phyloP scores from a whole-genome alignment of 2,888 invertebrate genomes.

The Agrilus mali region DNA sequence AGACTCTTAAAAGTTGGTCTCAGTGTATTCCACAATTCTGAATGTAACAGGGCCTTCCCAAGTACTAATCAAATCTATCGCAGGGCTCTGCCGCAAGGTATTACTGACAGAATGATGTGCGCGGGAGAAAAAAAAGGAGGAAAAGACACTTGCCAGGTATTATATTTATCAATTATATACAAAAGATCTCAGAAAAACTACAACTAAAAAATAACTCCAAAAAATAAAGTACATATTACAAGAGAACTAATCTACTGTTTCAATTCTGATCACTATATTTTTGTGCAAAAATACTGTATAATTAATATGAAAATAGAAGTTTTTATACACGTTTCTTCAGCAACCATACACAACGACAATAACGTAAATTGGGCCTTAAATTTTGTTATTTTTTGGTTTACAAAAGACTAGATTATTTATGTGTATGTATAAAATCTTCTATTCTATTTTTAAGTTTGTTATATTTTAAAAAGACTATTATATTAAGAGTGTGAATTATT shows the following conservation, averaged over 20 bases:
- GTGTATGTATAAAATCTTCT: too few relatives aligned
- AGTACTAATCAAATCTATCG: slow-evolving; percentile 7
- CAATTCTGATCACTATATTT: too few relatives aligned
- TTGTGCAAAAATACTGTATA: too few relatives aligned
- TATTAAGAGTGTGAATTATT: too few relatives aligned
- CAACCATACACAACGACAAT: too few relatives aligned
- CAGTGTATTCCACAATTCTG: slow-evolving; percentile 27
- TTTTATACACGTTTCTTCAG: too few relatives aligned
- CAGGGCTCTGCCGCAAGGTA: slow-evolving; percentile 20
- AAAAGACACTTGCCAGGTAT: slow-evolving; percentile 29
- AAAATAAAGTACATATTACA: not conserved
- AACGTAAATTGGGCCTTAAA: too few relatives aligned
- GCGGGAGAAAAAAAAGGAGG: slow-evolving; percentile 32
- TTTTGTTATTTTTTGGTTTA: too few relatives aligned
- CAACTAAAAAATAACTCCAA: not conserved
- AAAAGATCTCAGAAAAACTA: not conserved
- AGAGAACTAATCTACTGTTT: not conserved
- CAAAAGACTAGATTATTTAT: too few relatives aligned
- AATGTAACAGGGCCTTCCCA: slow-evolving; percentile 25
- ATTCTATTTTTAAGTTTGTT: too few relatives aligned
- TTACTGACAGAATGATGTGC: slow-evolving; percentile 33
- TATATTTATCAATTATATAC: not conserved
- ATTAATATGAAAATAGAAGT: too few relatives aligned
- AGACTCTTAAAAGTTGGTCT: slow-evolving; percentile 33
- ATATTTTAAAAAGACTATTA: too few relatives aligned